These are phyloP conservation scores for Megalurothrips usitatus DNA, from an alignment of 2,888 invertebrate species.

Conservation along the genomic window DNA sequence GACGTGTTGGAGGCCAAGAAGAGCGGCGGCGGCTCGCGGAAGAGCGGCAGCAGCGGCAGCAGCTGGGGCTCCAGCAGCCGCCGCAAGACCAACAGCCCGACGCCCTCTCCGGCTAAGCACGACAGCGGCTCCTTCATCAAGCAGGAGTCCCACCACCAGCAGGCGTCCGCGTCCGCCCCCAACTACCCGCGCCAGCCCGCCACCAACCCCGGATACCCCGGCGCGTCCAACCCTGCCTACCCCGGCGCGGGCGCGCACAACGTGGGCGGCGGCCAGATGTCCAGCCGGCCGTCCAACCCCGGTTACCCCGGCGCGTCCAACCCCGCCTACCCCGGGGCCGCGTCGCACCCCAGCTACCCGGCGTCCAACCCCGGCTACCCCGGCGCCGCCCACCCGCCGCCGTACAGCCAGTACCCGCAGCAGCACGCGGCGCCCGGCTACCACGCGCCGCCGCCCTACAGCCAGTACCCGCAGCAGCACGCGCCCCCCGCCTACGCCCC, in stretches of 20 bases:
- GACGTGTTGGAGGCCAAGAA: constrained; percentile 13
- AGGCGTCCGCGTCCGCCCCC: background rate
- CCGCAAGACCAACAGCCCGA: background rate
- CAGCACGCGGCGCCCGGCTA: background rate
- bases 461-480: background rate
- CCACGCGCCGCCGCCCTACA: background rate
- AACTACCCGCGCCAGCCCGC: constrained; percentile 12
- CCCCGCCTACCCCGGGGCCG: background rate
- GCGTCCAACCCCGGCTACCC: background rate
- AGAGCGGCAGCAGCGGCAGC: constrained; percentile 8
- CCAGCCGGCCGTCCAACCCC: constrained; percentile 15
- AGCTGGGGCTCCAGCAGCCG: constrained; percentile 10
- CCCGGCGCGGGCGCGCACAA: background rate
- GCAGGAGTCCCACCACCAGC: background rate
- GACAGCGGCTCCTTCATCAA: constrained; percentile 24
- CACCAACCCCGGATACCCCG: constrained; percentile 1
- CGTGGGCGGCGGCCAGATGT: constrained; percentile 2
- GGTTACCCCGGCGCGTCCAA: constrained; percentile 15
- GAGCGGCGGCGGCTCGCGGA: background rate
- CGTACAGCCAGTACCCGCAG: background rate
- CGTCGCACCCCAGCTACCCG: background rate
- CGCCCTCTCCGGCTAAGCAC: background rate
- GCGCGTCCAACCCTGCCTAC: background rate
- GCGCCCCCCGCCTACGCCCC: background rate
- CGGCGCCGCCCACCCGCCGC: background rate